These are phyloP conservation scores for Sebastes fasciatus DNA, from an alignment of 2,113 vertebrate genomes.

Conservation along the genomic window DNA sequence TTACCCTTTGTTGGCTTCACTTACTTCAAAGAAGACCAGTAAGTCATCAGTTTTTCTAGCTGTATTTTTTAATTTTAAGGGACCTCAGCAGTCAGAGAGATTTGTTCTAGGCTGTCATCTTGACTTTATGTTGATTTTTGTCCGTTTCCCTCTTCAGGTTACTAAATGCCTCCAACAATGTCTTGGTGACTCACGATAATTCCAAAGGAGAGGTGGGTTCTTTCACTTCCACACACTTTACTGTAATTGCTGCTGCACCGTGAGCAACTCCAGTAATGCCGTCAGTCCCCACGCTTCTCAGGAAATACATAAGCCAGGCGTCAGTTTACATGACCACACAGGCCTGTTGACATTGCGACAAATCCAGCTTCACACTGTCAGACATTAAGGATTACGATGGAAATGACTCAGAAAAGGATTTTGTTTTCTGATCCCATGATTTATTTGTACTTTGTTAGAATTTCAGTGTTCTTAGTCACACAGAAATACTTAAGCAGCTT, in stretches of 20 bases:
- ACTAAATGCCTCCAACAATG: conserved; percentile 89
- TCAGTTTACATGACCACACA: conserved; percentile 31
- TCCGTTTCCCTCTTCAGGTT: conserved; percentile 84
- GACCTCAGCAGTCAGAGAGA: background rate
- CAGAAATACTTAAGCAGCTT: conserved; percentile 60
- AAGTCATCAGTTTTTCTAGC: conserved; percentile 65
- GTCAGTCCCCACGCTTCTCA: background rate
- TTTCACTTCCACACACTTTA: conserved; percentile 16
- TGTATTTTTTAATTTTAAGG: background rate
- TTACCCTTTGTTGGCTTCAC: conserved; percentile 99
- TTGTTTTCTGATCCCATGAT: conserved; percentile 55
- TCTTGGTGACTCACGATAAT: conserved; percentile 88
- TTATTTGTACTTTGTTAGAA: conserved; percentile 62
- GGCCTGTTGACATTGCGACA: conserved; percentile 35
- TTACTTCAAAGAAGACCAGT: conserved; percentile 98
- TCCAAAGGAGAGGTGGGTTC: conserved; percentile 91
- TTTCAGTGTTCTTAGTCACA: conserved; percentile 61
- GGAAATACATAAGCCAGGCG: conserved; percentile 10
- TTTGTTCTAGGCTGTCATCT: background rate
- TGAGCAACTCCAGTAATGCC: background rate
- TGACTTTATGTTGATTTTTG: conserved; percentile 31
- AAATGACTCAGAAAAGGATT: conserved; percentile 63
- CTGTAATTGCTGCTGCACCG: conserved; percentile 14
- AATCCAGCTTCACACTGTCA: conserved; percentile 27
- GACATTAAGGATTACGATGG: conserved; percentile 44